These are phyloP conservation scores for Phorcus lineatus DNA, from an alignment of 2,888 invertebrate genomes.

Conservation along the genomic window DNA sequence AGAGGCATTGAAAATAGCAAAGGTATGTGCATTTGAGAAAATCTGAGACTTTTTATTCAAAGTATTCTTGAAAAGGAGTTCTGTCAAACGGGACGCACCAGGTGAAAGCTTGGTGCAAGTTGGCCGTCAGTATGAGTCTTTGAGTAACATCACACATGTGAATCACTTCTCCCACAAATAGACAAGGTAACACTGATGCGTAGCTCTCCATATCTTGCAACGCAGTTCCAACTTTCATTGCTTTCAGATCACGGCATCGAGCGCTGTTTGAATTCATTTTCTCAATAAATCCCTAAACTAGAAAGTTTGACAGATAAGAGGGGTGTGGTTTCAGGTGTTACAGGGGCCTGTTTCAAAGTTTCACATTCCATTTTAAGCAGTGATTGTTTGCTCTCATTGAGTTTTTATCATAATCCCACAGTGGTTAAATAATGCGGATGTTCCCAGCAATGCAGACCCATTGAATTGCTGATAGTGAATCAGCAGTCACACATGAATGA, in stretches of 20 bases:
- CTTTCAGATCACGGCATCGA: too few relatives aligned
- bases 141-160: neutral
- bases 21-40: conserved; percentile 56
- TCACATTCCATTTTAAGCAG: too few relatives aligned
- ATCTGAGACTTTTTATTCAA: neutral
- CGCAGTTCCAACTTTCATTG: too few relatives aligned
- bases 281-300: too few relatives aligned
- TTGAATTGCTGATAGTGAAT: too few relatives aligned
- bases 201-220: neutral
- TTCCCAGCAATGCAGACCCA: too few relatives aligned
- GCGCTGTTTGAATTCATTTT: too few relatives aligned
- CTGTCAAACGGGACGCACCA: neutral
- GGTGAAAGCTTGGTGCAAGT: neutral
- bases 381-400: too few relatives aligned
- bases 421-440: too few relatives aligned
- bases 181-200: neutral
- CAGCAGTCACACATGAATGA: too few relatives aligned
- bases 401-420: too few relatives aligned
- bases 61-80: neutral
- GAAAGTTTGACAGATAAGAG: neutral
- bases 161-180: neutral
- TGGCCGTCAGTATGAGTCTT: neutral
- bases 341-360: neutral
- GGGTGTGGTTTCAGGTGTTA: neutral
- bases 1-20: conserved; percentile 84